Evolutionary conservation across 2,888 invertebrate species (phyloP).

Genomic region (Nowickia ferox): DNA sequence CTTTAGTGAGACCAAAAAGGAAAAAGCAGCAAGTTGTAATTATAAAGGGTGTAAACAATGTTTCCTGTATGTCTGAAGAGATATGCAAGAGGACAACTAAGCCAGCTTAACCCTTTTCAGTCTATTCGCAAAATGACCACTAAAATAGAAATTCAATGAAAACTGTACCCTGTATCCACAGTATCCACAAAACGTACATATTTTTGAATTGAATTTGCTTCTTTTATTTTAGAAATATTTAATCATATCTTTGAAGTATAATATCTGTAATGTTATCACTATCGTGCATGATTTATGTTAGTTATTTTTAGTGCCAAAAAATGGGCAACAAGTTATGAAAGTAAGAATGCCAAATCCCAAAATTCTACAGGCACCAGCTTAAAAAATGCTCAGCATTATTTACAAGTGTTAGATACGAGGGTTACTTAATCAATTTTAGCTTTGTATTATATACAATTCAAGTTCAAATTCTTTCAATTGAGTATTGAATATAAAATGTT

Average conservation of each 20-base stretch:
- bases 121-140: background rate
- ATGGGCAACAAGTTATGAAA: background rate
- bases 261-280: background rate
- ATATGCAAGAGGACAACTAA: background rate
- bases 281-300: too few species aligned
- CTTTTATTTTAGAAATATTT: too few species aligned
- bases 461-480: too few species aligned
- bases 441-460: too few species aligned
- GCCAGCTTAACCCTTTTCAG: conserved; percentile 44
- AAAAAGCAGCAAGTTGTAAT: conserved; percentile 29
- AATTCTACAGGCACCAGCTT: too few species aligned
- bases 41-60: conserved; percentile 50
- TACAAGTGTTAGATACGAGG: too few species aligned
- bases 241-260: background rate
- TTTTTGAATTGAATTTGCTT: too few species aligned
- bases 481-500: too few species aligned
- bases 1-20: conserved; percentile 26
- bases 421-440: too few species aligned
- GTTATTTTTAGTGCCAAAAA: background rate
- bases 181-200: too few species aligned
- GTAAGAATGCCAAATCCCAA: too few species aligned
- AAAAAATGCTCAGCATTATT: too few species aligned
- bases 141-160: background rate
- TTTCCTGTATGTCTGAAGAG: background rate
- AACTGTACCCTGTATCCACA: background rate